Conservation (phyloP, 2,797 vertebrate genomes). For the Hydrophis major region DNA sequence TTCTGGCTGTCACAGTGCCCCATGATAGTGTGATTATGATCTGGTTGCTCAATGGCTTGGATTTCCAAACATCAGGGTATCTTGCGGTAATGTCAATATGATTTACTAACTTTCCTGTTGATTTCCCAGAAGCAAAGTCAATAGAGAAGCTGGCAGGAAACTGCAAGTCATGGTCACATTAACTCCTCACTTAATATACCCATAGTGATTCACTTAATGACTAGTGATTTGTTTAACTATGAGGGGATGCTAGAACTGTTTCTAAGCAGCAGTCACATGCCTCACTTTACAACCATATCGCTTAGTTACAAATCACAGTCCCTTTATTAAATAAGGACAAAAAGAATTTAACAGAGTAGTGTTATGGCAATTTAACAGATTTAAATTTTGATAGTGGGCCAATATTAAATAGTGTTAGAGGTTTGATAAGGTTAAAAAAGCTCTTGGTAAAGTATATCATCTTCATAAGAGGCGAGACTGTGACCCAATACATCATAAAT, state of each 20-base stretch:
- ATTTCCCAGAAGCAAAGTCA: neutral
- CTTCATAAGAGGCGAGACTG: neutral
- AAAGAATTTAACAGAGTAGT: neutral
- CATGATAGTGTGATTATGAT: neutral
- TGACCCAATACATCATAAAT: accelerated
- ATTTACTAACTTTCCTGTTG: neutral
- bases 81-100: neutral
- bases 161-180: neutral
- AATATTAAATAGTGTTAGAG: neutral
- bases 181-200: neutral
- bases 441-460: neutral
- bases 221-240: neutral
- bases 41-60: neutral
- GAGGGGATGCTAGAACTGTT: neutral
- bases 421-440: neutral
- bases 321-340: neutral
- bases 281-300: neutral
- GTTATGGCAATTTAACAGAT: neutral
- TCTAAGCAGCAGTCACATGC: neutral
- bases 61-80: neutral
- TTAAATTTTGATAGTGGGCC: neutral
- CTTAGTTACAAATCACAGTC: neutral
- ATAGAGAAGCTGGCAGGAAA: neutral
- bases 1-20: neutral
- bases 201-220: neutral